Evolutionary conservation across 2,888 invertebrate genomes (phyloP), one percentile per base, ranked within the genome.

Genomic region (Patella pellucida): DNA sequence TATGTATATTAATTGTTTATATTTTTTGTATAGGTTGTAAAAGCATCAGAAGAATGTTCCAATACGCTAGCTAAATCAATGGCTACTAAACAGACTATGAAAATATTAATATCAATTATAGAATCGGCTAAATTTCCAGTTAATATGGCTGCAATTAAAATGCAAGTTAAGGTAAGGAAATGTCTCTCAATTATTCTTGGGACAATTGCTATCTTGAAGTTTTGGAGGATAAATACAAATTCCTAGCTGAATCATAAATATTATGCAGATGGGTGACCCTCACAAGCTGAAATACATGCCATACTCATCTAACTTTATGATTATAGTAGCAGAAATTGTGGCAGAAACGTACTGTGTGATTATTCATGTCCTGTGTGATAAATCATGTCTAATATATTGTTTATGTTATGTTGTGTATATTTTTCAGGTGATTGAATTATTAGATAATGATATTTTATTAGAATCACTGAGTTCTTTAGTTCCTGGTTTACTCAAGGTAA

Each of bases 111-210:
- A 85, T 96, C 98, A 0, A 94, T 98, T 85, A 96, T 98, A 83
- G 86, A 89, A 76, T 97, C 97, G 0, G 95, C 95, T 83, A 94
- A 95, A 31, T 96, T 94, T 92, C 97, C 97, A 1, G 94, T 95
- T 76, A 96, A 97, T 89, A 94, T 97, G 90, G 97, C 96, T 82
- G 97, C 97, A 77, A 95, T 98, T 71, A 98, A 98, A 92, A 95
- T 98, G 93, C 86, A 89, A 81, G 88, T 86, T 12, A 88, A 88
- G 83, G 90, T 90, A 9, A 78, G 41, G 41, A 41, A 41, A 41
- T 41, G 9, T 41, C 1, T 41, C 7, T 7, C 41, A 41, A 9
- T 41, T 41, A 41, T 41, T 41, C 41, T 41, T 27, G 27, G 27
- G 27, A 27, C 27, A 41, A 0, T 41, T 41, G 31, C 31, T 41